Evolutionary conservation across 1,140 invertebrate species (phyloP), one percentile per base, ranked within the genome.

Genomic region (Helicoverpa zea): DNA sequence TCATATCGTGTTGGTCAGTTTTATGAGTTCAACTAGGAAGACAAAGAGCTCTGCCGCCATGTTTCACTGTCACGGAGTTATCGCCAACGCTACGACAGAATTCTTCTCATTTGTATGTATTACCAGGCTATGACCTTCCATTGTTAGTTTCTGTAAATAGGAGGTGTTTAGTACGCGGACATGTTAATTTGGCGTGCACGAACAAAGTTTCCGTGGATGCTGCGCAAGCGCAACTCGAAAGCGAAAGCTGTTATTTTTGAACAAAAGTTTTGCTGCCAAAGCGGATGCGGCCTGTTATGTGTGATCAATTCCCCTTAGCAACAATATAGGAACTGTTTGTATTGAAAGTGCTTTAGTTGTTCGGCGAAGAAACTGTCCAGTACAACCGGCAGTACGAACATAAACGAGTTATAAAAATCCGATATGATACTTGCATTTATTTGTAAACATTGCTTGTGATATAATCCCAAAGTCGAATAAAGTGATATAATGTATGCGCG

Each of bases 401-500:
- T 66, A 77, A 80, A 83, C 75, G 43, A 29, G 76, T 79, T 68
- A 79, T 79, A 58, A 79, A 68, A 58, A 47, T 61, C 54, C 3
- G 58, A 49, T 16, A 47, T 70, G 47, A 77, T 77, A 64, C 49
- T 35, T 77, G 66, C 14, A 14, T 68, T 70, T 70, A 79, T 79
- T 79, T 79, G 61, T 70, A 79, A 68, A 79, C 76, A 70, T 68
- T 72, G 79, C 73, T 68, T 83, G 83, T 94, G 92, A 94, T 92
- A 94, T 94, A 94, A 94, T 90, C 87, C 86, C 77, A 86, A 86
- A 83, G 85, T 82, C 88, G 87, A 87, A 91, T 92, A 88, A 89
- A 90, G 87, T 94, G 92, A 94, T 94, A 94, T 94, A 94, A 94
- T 92, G 88, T 90, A 92, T 92, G 88, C 90, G 89, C 81, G 81